phyloP scores from a whole-genome alignment of 92 coral and sea anemone genomes.

The Hydrozoanthus gracilis region DNA sequence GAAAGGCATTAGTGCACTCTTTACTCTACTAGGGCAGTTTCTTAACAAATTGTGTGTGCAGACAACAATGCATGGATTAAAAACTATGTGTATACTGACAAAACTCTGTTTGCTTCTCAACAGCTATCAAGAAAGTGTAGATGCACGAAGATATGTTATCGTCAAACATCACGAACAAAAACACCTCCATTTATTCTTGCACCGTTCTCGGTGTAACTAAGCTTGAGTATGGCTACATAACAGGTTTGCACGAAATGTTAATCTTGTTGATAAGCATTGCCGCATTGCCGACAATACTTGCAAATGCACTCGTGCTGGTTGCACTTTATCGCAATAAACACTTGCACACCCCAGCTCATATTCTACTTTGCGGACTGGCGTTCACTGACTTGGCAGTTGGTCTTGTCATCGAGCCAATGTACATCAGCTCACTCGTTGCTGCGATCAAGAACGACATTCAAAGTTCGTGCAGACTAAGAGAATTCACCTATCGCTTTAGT shows the following conservation, averaged over 20 bases:
- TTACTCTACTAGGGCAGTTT: no score
- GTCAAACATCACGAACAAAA: background rate
- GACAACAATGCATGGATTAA: no score
- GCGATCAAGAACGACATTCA: constrained; percentile 6
- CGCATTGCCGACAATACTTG: constrained; percentile 24
- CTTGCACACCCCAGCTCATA: constrained; percentile 21
- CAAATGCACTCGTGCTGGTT: constrained; percentile 26
- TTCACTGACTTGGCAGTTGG: constrained; percentile 38
- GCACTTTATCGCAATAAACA: constrained; percentile 14
- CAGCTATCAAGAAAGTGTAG: background rate
- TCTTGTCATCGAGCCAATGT: constrained; percentile 25
- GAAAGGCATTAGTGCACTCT: no score
- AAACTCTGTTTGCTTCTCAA: background rate
- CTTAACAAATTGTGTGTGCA: no score
- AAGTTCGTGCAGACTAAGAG: constrained; percentile 31
- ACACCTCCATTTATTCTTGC: constrained; percentile 24
- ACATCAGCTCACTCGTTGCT: constrained; percentile 12
- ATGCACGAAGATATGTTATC: background rate
- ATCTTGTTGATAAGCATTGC: constrained; percentile 1
- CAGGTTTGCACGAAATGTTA: constrained; percentile 34
- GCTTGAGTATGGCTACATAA: constrained; percentile 30
- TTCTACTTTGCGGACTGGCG: constrained; percentile 29
- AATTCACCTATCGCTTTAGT: constrained; percentile 27
- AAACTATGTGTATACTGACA: background rate
- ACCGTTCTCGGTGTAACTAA: constrained; percentile 19